A percentile compares a stretch with the other conserved stretches of the same genome.
phyloP scores from a whole-genome alignment of 2,888 invertebrate genomes.

The Mimachlamys varia region DNA sequence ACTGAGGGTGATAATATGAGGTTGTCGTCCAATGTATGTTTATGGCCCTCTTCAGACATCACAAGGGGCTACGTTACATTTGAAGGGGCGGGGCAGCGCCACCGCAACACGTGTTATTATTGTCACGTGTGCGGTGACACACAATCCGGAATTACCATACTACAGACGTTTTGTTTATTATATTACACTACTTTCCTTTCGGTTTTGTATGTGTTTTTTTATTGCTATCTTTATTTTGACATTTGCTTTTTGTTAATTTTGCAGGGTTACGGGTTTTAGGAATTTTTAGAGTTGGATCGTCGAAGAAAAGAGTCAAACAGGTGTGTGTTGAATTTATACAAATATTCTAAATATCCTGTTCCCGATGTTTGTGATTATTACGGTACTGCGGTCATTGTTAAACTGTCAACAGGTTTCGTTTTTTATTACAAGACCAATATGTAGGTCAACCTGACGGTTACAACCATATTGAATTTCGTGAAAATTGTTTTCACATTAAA shows the following conservation, averaged over 20 bases:
- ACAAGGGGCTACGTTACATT: background rate
- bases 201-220: background rate
- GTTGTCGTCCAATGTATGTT: background rate
- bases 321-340: slow-evolving; percentile 81
- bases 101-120: background rate
- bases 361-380: background rate
- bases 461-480: background rate
- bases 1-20: background rate
- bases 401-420: background rate
- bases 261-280: slow-evolving; percentile 90
- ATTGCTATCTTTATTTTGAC: background rate
- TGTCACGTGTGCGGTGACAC: background rate
- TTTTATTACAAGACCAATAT: background rate
- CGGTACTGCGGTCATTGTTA: background rate
- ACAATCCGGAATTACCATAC: background rate
- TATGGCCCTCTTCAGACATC: background rate
- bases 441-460: background rate
- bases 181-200: background rate
- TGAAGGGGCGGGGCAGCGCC: background rate
- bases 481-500: background rate
- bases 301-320: slow-evolving; percentile 95
- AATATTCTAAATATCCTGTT: background rate
- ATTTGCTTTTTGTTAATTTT: slow-evolving; percentile 42
- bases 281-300: slow-evolving; percentile 95
- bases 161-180: background rate